A percentile compares a stretch with the other conserved stretches of the same genome.
Conservation (phyloP, 2,797 vertebrate genomes). For the Sciurus carolinensis region DNA sequence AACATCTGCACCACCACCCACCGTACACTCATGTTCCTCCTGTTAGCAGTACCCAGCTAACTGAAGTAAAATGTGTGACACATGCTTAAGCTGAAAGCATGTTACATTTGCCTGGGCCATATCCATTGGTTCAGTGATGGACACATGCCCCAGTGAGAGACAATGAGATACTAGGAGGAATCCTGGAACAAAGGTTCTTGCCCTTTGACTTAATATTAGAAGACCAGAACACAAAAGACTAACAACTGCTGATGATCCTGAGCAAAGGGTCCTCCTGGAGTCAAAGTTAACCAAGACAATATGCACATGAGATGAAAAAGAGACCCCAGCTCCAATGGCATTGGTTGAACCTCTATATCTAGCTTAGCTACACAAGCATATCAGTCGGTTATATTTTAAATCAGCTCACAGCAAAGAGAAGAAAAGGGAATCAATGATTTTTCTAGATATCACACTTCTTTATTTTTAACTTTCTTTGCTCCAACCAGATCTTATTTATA, state of each 20-base stretch:
- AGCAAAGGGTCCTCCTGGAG: not conserved
- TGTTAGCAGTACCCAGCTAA: not conserved
- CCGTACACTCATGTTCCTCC: too few relatives aligned
- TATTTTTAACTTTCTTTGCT: slow-evolving; percentile 2
- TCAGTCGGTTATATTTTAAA: not conserved
- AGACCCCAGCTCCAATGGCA: not conserved
- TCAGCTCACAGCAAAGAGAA: not conserved
- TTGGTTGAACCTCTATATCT: not conserved
- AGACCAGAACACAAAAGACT: not conserved
- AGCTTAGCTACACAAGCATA: not conserved
- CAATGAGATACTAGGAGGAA: not conserved
- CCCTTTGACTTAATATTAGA: not conserved
- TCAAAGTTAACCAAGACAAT: slow-evolving; percentile 5
- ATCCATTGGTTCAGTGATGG: not conserved
- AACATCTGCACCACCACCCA: not conserved
- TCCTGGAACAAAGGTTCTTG: not conserved
- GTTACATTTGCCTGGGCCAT: not conserved
- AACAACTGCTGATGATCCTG: not conserved
- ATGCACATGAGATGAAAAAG: not conserved
- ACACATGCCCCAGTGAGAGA: not conserved
- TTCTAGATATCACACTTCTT: not conserved
- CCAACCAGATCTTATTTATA: not conserved
- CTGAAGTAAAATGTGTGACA: not conserved
- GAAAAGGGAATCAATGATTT: not conserved
- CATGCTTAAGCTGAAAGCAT: not conserved